phyloP scores from a whole-genome alignment of 2,797 vertebrate genomes.

The Mallotus villosus region DNA sequence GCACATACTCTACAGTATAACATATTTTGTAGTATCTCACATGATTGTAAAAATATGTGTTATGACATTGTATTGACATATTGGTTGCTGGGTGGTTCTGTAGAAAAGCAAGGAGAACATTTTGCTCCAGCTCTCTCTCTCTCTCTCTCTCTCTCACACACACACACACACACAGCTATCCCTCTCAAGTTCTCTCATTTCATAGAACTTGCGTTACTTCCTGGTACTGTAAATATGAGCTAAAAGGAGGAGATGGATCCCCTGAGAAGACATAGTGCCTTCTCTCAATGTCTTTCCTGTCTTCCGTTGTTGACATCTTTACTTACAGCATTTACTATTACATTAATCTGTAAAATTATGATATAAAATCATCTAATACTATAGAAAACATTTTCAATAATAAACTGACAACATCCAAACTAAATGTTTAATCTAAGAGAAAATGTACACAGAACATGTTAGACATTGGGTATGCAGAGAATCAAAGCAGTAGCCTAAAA shows the following conservation, averaged over 20 bases:
- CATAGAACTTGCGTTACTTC: constrained; percentile 41
- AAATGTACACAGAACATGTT: too few relatives aligned
- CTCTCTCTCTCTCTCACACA: not conserved
- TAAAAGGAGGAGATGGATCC: constrained; percentile 42
- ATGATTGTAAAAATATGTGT: constrained; percentile 38
- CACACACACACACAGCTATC: constrained; percentile 1
- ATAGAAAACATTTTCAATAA: too few relatives aligned
- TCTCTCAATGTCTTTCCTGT: not conserved
- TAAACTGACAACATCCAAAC: too few relatives aligned
- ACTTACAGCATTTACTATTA: too few relatives aligned
- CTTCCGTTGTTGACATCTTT: too few relatives aligned
- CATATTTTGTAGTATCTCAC: constrained; percentile 38
- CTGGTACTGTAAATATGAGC: constrained; percentile 38
- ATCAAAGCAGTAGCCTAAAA: too few relatives aligned
- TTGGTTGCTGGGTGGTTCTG: constrained; percentile 12
- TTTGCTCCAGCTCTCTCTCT: not conserved
- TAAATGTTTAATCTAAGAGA: too few relatives aligned
- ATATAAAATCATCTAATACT: too few relatives aligned
- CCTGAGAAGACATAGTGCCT: constrained; percentile 34
- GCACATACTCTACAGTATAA: not conserved
- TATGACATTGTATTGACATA: constrained; percentile 38
- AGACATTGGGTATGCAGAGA: too few relatives aligned
- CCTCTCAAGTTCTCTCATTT: constrained; percentile 35
- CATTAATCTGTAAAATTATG: too few relatives aligned
- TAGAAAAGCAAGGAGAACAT: constrained; percentile 3